phyloP scores from a whole-genome alignment of 2,888 invertebrate species.

The Dicycla oo region DNA sequence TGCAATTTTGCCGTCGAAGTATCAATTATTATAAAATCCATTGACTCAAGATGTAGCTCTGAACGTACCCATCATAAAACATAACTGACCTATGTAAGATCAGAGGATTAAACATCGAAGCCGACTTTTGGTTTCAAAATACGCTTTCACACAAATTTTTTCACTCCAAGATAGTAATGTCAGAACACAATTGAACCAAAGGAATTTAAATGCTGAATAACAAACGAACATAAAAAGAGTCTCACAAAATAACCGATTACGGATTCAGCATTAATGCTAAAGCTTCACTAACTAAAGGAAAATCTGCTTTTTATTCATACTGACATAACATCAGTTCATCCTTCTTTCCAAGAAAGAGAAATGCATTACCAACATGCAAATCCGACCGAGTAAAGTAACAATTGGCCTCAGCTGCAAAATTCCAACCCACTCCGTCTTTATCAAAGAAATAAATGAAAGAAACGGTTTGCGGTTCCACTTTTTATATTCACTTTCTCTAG shows the following conservation, averaged over 20 bases:
- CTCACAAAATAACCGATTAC: slow-evolving; percentile 42
- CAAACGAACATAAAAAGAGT: slow-evolving; percentile 35
- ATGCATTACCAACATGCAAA: slow-evolving; percentile 80
- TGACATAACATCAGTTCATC: slow-evolving; percentile 73
- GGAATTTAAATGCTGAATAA: slow-evolving; percentile 8
- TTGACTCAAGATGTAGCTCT: neutral
- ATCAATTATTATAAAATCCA: neutral
- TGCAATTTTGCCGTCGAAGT: too few species aligned
- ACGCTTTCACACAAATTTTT: neutral
- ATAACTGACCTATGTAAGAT: neutral
- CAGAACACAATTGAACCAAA: neutral
- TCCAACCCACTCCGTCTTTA: slow-evolving; percentile 77
- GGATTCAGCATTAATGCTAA: slow-evolving; percentile 51
- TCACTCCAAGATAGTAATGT: neutral
- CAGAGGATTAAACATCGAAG: neutral
- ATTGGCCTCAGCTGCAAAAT: slow-evolving; percentile 83
- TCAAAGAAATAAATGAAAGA: slow-evolving; percentile 84
- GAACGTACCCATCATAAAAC: neutral
- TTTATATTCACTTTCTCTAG: slow-evolving; percentile 78
- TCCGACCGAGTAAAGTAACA: slow-evolving; percentile 79
- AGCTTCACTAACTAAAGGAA: slow-evolving; percentile 37
- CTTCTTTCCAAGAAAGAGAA: slow-evolving; percentile 75
- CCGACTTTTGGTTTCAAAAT: neutral
- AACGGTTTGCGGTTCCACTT: slow-evolving; percentile 66
- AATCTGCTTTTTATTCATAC: slow-evolving; percentile 67